A percentile compares a stretch with the other conserved stretches of the same genome.
These are phyloP conservation scores for Serrognathus titanus DNA, from an alignment of 2,888 invertebrate genomes.

Conservation along the genomic window DNA sequence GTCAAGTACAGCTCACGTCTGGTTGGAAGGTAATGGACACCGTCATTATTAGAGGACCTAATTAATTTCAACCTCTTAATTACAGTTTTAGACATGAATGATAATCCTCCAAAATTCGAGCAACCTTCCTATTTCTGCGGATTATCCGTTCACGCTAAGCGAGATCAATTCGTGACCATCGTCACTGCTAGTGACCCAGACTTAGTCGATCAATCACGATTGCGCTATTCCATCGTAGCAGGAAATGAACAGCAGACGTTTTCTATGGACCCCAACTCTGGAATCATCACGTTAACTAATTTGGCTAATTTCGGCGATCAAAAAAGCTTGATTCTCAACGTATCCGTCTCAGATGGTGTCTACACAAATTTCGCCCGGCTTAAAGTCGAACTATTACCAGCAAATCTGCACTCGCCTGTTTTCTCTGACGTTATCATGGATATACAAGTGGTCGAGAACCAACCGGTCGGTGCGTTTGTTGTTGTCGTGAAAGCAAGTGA, in stretches of 20 bases:
- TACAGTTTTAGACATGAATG: slow-evolving; percentile 83
- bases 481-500: slow-evolving; percentile 75
- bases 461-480: slow-evolving; percentile 70
- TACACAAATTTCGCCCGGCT: slow-evolving; percentile 85
- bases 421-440: slow-evolving; percentile 77
- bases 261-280: slow-evolving; percentile 58
- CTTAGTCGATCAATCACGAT: slow-evolving; percentile 67
- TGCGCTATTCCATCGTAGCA: slow-evolving; percentile 78
- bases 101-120: slow-evolving; percentile 84
- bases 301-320: slow-evolving; percentile 69
- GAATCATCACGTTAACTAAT: slow-evolving; percentile 68
- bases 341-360: slow-evolving; percentile 94
- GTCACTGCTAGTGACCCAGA: slow-evolving; percentile 89
- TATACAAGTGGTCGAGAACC: slow-evolving; percentile 78
- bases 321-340: slow-evolving; percentile 71
- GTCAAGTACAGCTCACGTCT: slow-evolving; percentile 77
- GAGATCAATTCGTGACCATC: slow-evolving; percentile 85
- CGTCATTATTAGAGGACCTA: not conserved
- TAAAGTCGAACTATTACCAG: slow-evolving; percentile 72
- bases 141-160: slow-evolving; percentile 75
- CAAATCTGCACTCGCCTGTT: slow-evolving; percentile 74
- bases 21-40: slow-evolving; percentile 62
- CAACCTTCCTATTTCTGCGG: slow-evolving; percentile 74
- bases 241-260: slow-evolving; percentile 77
- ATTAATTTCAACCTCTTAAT: slow-evolving; percentile 9